Conservation (phyloP, 2,113 vertebrate genomes). For the Trichomycterus rosablanca region DNA sequence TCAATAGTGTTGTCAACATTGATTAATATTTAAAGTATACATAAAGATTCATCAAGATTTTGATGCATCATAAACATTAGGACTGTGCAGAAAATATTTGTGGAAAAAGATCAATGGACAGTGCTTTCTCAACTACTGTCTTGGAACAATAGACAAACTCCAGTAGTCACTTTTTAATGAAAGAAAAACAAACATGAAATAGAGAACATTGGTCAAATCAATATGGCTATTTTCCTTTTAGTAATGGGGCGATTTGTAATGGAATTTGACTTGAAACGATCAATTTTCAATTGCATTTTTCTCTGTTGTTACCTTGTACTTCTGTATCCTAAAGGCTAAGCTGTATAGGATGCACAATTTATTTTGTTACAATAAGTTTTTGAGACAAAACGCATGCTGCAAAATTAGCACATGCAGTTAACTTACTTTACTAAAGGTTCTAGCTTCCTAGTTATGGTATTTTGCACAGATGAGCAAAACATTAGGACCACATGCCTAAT, state of each 20-base stretch:
- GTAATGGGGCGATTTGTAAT: constrained; percentile 36
- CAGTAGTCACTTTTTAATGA: constrained; percentile 17
- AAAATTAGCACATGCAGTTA: no score
- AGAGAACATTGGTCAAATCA: constrained; percentile 28
- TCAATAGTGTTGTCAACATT: constrained; percentile 26
- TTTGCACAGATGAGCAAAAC: no score
- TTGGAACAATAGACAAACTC: constrained; percentile 15
- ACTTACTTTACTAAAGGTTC: no score
- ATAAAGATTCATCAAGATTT: no score
- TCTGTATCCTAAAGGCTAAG: background rate
- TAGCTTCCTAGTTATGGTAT: no score
- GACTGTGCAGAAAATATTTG: constrained; percentile 21
- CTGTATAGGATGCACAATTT: background rate
- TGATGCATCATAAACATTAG: no score
- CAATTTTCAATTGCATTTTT: constrained; percentile 33
- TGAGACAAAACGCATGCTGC: no score
- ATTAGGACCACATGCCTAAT: no score
- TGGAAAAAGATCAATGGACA: constrained; percentile 2
- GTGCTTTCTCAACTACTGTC: constrained; percentile 17
- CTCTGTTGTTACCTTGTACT: background rate
- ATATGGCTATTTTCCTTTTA: constrained; percentile 32
- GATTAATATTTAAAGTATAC: constrained; percentile 9
- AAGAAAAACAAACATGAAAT: constrained; percentile 26
- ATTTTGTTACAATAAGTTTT: no score
- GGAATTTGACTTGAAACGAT: constrained; percentile 19